These are phyloP conservation scores for Venusia cambrica DNA, from an alignment of 2,888 invertebrate species.

Conservation along the genomic window DNA sequence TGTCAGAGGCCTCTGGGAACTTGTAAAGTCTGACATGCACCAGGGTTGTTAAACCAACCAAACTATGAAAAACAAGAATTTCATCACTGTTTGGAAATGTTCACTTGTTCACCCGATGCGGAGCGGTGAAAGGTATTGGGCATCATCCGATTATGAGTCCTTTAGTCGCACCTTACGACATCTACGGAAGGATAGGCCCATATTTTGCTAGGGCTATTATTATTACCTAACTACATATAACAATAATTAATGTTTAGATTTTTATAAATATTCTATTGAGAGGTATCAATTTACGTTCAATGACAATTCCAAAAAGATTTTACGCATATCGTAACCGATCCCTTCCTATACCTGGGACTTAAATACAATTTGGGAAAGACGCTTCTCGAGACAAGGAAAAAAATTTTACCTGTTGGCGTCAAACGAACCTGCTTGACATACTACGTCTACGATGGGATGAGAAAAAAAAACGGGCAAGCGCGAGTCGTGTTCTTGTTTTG, in stretches of 20 bases:
- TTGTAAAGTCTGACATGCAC: too few relatives aligned
- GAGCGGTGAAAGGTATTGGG: too few relatives aligned
- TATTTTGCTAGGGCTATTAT: too few relatives aligned
- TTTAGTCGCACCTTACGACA: too few relatives aligned
- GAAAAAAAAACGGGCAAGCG: constrained; percentile 11
- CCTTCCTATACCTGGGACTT: constrained; percentile 39
- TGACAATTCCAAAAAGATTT: constrained; percentile 24
- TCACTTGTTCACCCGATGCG: too few relatives aligned
- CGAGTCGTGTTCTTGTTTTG: neutral
- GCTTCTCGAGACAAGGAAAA: constrained; percentile 43
- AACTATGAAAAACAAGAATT: too few relatives aligned
- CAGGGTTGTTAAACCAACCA: too few relatives aligned
- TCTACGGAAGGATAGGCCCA: too few relatives aligned
- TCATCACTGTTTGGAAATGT: too few relatives aligned
- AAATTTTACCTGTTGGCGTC: constrained; percentile 57
- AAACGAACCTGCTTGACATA: constrained; percentile 51
- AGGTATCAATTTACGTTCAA: constrained; percentile 14
- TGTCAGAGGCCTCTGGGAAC: too few relatives aligned
- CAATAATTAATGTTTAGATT: constrained; percentile 1
- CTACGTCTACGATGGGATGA: constrained; percentile 57
- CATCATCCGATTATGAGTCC: too few relatives aligned
- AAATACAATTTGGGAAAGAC: constrained; percentile 54
- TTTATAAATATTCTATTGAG: constrained; percentile 3
- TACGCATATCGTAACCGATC: constrained; percentile 32
- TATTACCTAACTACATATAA: too few relatives aligned